Evolutionary conservation across 1,140 invertebrate species (phyloP).

Genomic region (Hypothenemus hampei): DNA sequence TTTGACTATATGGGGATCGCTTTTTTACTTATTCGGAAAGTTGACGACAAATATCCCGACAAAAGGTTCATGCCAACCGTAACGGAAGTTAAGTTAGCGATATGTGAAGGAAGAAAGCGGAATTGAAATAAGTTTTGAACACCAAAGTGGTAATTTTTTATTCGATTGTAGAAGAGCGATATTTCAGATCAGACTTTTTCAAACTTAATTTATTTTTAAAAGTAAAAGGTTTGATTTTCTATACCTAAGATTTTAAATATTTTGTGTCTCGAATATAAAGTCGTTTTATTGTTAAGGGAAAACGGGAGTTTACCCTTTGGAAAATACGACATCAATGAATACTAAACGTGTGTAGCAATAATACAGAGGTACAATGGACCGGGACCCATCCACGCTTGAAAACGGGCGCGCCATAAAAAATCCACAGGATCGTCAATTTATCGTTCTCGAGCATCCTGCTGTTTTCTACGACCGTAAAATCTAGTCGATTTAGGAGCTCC

Average conservation of each 20-base stretch:
- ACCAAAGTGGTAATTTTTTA: conserved; percentile 15
- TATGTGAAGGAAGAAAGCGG: conserved; percentile 12
- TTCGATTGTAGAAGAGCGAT: not conserved
- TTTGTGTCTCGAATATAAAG: no score
- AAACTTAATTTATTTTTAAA: no score
- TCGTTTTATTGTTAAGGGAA: no score
- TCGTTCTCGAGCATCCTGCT: conserved; percentile 13
- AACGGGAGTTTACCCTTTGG: no score
- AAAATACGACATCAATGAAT: no score
- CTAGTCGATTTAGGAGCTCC: conserved; percentile 3
- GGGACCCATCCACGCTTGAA: no score
- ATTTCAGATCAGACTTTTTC: not conserved
- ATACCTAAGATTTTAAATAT: no score
- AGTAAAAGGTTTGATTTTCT: no score
- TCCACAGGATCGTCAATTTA: conserved; percentile 10
- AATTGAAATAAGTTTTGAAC: conserved; percentile 19
- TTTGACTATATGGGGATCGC: conserved; percentile 9
- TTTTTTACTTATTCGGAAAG: conserved; percentile 19
- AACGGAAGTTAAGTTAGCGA: conserved; percentile 19
- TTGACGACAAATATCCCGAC: conserved; percentile 20
- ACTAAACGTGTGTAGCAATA: no score
- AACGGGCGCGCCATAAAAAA: conserved; percentile 15
- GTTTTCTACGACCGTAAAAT: conserved; percentile 12
- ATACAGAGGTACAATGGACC: no score
- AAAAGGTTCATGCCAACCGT: conserved; percentile 19